Conservation (phyloP, 2,888 invertebrate genomes). For the Himalopsyche anomala region DNA sequence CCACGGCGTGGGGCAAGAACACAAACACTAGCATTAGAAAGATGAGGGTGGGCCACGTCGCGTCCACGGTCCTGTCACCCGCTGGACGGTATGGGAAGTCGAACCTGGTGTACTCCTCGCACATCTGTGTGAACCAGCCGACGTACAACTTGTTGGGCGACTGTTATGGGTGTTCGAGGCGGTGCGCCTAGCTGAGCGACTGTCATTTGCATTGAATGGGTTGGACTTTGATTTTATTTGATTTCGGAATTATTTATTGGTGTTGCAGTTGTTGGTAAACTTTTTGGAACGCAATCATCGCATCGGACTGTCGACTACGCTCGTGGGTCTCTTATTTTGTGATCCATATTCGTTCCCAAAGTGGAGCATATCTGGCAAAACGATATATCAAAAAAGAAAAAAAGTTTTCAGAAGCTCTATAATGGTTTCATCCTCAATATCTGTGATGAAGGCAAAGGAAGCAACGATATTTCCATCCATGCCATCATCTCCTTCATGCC, state of each 20-base stretch:
- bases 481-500: too few relatives aligned
- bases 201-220: slow-evolving; percentile 58
- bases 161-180: slow-evolving; percentile 1
- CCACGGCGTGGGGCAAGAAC: slow-evolving; percentile 60
- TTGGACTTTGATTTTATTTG: slow-evolving; percentile 39
- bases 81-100: neutral
- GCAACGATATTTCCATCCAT: too few relatives aligned
- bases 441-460: too few relatives aligned
- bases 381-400: too few relatives aligned
- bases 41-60: slow-evolving; percentile 59
- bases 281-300: neutral
- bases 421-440: too few relatives aligned
- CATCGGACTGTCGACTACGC: too few relatives aligned
- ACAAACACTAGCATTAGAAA: slow-evolving; percentile 59
- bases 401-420: too few relatives aligned
- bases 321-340: too few relatives aligned
- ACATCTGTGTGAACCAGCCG: neutral
- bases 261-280: neutral
- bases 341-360: too few relatives aligned
- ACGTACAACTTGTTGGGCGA: neutral
- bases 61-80: slow-evolving; percentile 48
- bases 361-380: too few relatives aligned
- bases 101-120: neutral
- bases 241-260: slow-evolving; percentile 13
- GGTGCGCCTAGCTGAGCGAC: neutral